Evolutionary conservation across 2,113 vertebrate species (phyloP).

Genomic region (Axis porcinus): DNA sequence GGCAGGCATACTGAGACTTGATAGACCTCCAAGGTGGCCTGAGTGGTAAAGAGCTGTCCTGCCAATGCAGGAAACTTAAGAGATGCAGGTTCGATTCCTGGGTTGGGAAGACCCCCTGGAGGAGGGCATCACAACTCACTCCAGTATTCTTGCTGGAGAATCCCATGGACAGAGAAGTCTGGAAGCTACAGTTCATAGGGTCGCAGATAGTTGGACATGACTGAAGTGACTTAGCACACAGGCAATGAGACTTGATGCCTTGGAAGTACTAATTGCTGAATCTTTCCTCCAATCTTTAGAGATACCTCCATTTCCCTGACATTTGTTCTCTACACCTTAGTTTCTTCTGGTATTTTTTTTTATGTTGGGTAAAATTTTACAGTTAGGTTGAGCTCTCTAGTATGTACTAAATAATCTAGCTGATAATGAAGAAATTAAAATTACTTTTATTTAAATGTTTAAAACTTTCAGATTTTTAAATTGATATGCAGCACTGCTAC

Average conservation of each 20-base stretch:
- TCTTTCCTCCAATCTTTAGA: not conserved
- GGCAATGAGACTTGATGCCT: not conserved
- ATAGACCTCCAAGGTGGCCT: not conserved
- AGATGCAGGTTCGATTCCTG: not conserved
- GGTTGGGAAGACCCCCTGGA: not conserved
- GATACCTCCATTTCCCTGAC: not conserved
- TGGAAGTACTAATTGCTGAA: not conserved
- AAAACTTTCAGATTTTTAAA: not conserved
- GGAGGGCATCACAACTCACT: not conserved
- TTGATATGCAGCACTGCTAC: not conserved
- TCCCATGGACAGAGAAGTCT: not conserved
- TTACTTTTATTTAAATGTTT: not conserved
- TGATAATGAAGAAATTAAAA: not conserved
- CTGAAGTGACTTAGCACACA: not conserved
- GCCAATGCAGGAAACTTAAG: not conserved
- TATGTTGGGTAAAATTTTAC: not conserved
- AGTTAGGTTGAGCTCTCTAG: not conserved
- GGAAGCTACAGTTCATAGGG: not conserved
- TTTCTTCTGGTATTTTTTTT: not conserved
- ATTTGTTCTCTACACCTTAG: not conserved
- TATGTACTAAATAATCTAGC: not conserved
- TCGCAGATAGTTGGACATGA: not conserved
- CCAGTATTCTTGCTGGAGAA: not conserved
- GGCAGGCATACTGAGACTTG: not conserved
- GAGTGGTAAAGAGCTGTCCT: not conserved